Percentiles rank a stretch among this genome's conserved stretches.
Conservation (phyloP, 2,113 vertebrate species). For the Ctenodactylus gundi region DNA sequence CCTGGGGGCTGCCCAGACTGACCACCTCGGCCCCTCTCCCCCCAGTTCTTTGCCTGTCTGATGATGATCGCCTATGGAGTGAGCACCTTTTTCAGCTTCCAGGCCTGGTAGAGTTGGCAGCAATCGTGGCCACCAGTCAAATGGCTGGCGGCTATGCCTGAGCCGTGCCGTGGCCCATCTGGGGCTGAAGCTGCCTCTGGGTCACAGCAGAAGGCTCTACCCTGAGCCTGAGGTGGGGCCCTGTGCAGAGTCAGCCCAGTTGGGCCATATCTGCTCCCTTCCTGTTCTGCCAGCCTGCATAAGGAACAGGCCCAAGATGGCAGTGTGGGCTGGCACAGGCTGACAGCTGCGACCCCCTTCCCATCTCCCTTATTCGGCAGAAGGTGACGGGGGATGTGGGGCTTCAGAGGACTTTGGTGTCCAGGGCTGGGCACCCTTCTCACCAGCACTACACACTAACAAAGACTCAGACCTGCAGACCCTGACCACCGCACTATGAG, state of each 20-base stretch:
- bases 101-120: slow-evolving; percentile 89
- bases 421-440: neutral
- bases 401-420: neutral
- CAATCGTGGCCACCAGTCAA: slow-evolving; percentile 89
- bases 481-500: neutral
- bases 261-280: neutral
- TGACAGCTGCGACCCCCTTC: neutral
- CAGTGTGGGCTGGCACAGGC: neutral
- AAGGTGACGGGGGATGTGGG: slow-evolving; percentile 1
- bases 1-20: neutral
- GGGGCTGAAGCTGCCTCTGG: neutral
- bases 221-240: neutral
- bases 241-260: neutral
- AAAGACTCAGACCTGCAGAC: neutral
- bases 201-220: neutral
- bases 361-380: neutral
- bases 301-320: neutral
- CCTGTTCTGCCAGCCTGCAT: neutral
- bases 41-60: slow-evolving; percentile 91
- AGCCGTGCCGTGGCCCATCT: neutral
- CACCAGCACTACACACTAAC: slow-evolving; percentile 80
- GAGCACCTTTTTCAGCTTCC: slow-evolving; percentile 90
- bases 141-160: slow-evolving; percentile 83
- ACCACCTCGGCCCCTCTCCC: neutral
- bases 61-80: slow-evolving; percentile 86